Evolutionary conservation across 2,113 vertebrate species (phyloP).

Genomic region (Donacobius atricapilla): DNA sequence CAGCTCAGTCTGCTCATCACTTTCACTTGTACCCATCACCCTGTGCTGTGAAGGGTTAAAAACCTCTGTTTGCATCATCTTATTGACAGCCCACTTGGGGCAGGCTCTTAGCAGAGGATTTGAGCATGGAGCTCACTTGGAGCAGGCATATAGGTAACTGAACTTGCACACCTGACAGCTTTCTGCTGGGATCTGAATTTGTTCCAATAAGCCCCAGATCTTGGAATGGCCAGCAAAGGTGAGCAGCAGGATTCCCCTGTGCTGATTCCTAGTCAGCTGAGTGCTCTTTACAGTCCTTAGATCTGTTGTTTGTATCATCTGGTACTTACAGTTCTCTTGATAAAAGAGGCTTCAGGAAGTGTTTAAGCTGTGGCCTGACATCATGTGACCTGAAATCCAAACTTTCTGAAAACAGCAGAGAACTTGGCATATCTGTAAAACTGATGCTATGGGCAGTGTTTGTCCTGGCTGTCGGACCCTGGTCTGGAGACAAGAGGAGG

Average conservation of each 20-base stretch:
- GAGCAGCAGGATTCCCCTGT: neutral
- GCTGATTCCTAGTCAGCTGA: neutral
- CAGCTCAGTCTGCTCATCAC: neutral
- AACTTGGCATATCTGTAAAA: neutral
- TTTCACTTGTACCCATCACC: neutral
- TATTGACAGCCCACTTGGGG: neutral
- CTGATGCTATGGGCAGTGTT: fast-evolving
- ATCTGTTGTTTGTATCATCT: neutral
- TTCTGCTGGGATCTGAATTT: neutral
- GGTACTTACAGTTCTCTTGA: constrained; percentile 45
- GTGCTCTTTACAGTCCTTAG: neutral
- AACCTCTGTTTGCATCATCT: neutral
- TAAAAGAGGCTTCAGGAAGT: neutral
- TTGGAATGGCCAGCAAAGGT: neutral
- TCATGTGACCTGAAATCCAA: neutral
- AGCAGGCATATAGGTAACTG: neutral
- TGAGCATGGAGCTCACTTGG: neutral
- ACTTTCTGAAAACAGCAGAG: neutral
- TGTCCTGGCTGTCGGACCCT: neutral
- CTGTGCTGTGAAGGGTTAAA: neutral
- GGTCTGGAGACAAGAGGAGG: neutral
- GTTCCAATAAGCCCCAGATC: neutral
- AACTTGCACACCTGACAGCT: neutral
- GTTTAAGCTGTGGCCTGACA: neutral
- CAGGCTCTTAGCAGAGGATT: neutral